These are phyloP conservation scores for Trematomus loennbergii DNA, from an alignment of 2,113 vertebrate species.

Conservation along the genomic window DNA sequence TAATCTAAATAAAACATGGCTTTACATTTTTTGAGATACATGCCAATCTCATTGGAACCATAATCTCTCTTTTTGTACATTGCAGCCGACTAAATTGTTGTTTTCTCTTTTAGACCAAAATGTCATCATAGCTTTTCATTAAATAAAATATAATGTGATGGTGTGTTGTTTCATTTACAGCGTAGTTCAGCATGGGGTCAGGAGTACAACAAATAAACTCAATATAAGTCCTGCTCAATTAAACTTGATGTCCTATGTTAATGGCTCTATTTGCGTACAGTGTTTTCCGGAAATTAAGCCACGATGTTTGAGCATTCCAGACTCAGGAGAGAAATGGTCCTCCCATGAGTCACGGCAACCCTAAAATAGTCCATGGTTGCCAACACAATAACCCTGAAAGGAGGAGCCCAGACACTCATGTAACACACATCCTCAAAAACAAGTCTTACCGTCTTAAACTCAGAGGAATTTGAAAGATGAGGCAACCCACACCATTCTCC, in stretches of 20 bases:
- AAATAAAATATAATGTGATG: conserved; percentile 50
- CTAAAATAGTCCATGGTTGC: conserved; percentile 49
- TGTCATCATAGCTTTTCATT: conserved; percentile 43
- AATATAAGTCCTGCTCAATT: conserved; percentile 36
- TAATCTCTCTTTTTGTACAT: conserved; percentile 41
- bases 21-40: conserved; percentile 52
- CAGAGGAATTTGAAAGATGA: conserved; percentile 71
- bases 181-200: conserved; percentile 50
- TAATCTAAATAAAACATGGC: conserved; percentile 50
- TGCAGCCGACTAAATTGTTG: conserved; percentile 19
- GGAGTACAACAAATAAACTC: conserved; percentile 31
- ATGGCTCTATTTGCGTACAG: conserved; percentile 50
- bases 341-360: conserved; percentile 41
- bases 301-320: conserved; percentile 51
- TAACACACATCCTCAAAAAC: conserved; percentile 52
- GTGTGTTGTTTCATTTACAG: conserved; percentile 50
- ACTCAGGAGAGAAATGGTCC: conserved; percentile 62
- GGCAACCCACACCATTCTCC: conserved; percentile 52
- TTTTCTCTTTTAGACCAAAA: conserved; percentile 8
- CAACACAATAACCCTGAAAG: conserved; percentile 66
- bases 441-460: conserved; percentile 69
- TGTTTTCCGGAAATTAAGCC: conserved; percentile 47
- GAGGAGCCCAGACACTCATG: conserved; percentile 48
- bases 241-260: conserved; percentile 54
- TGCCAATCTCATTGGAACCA: conserved; percentile 49